Conservation (phyloP, 2,888 invertebrate species). For the Lacanobia oleracea region DNA sequence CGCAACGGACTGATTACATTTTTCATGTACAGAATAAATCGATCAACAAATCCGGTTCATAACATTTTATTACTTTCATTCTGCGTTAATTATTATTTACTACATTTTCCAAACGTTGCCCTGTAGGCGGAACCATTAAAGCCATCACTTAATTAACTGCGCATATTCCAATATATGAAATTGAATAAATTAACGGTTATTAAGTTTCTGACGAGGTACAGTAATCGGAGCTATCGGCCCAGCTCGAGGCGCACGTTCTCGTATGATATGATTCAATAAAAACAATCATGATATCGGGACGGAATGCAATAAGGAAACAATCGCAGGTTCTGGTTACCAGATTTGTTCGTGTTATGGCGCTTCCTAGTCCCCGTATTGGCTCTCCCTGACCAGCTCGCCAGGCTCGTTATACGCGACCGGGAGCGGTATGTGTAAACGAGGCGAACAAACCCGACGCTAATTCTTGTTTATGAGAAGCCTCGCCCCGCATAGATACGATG, state of each 20-base stretch:
- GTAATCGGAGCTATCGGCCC: slow-evolving; percentile 39
- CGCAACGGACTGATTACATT: slow-evolving; percentile 70
- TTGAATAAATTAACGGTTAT: slow-evolving; percentile 69
- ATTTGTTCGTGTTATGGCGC: slow-evolving; percentile 82
- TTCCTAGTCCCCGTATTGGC: slow-evolving; percentile 86
- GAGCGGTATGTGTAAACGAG: slow-evolving; percentile 89
- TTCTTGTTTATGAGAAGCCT: slow-evolving; percentile 88
- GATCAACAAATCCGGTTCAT: slow-evolving; percentile 69
- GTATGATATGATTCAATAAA: slow-evolving; percentile 63
- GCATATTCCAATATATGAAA: slow-evolving; percentile 67
- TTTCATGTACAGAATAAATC: slow-evolving; percentile 71
- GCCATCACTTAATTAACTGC: slow-evolving; percentile 70
- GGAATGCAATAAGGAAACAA: slow-evolving; percentile 79
- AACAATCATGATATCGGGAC: slow-evolving; percentile 61
- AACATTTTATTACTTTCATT: slow-evolving; percentile 66
- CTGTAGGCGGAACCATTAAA: slow-evolving; percentile 66
- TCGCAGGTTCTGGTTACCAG: slow-evolving; percentile 78
- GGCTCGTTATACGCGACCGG: slow-evolving; percentile 85
- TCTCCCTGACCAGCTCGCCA: slow-evolving; percentile 66
- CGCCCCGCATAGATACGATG: slow-evolving; percentile 79
- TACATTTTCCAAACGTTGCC: slow-evolving; percentile 70
- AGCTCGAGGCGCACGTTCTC: slow-evolving; percentile 37
- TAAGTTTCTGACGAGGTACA: slow-evolving; percentile 44
- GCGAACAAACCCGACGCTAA: slow-evolving; percentile 86
- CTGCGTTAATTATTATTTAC: slow-evolving; percentile 68